Evolutionary conservation across 2,113 vertebrate species (phyloP), one percentile per base, ranked within the genome.

Genomic region (Aegithalos caudatus): DNA sequence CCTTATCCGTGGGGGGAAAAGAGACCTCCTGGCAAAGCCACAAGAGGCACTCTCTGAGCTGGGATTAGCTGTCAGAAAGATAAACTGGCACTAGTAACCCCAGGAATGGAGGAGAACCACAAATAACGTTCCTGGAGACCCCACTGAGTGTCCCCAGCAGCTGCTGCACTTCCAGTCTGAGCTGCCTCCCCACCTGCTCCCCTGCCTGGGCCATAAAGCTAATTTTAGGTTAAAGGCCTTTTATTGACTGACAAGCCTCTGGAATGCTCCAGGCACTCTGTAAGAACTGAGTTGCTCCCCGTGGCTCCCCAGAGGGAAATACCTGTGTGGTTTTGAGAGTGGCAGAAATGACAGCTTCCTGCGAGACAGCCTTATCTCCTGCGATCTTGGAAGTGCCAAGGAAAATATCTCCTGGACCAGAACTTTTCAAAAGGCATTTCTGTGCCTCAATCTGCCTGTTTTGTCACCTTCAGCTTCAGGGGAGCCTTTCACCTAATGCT

Each of bases 341-440:
- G 0, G 35, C 64, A 83, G 69, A 77, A 86, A 69, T 28, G 38
- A 81, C 51, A 93, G 16, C 33, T 90, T 78, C 54, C 19, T 1
- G 1, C 0, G 0, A 56, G 77, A 47, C 24, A 61, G 40, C 44
- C 0, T 0, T 6, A 47, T 12, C 31, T 47, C 18, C 62, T 53
- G 45, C 0, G 0, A 20, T 57, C 37, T 80, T 62, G 60, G 38
- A 62, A 83, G 56, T 21, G 24, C 37, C 35, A 72, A 50, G 38
- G 47, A 35, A 80, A 86, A 31, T 4, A 64, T n/a, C 10, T 72
- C 35, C 56, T 7, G 18, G 25, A 65, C 14, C 42, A 74, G 38
- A 71, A 47, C 33, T 66, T 86, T 56, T 70, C 8, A 3, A 50
- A 76, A 19, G 29, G 14, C 42, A 47, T 73, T 93, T 78, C 33